Evolutionary conservation across 37 sponge, comb jelly and placozoan species (phyloP).

Genomic region (Tethya wilhelma): DNA sequence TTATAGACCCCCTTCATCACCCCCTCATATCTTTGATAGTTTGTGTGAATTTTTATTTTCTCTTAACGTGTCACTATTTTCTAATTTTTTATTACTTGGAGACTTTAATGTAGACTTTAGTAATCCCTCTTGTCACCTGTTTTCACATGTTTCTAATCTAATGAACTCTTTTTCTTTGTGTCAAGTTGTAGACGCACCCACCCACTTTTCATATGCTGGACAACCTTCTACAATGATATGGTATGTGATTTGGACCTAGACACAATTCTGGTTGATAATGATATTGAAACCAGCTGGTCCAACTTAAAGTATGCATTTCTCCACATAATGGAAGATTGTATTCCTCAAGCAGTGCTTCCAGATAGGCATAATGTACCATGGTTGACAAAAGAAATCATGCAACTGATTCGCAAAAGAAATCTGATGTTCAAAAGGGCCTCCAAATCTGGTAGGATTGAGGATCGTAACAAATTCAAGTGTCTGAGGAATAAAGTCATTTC

Average conservation of each 20-base stretch:
- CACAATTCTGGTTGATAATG: not conserved
- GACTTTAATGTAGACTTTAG: constrained; percentile 2
- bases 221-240: not conserved
- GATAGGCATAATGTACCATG: constrained; percentile 16
- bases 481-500: not conserved
- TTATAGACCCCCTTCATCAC: constrained; percentile 27
- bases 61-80: not conserved
- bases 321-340: constrained; percentile 1
- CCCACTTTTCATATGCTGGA: not conserved
- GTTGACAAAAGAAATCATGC: not conserved
- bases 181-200: constrained; percentile 7
- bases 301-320: not conserved
- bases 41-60: not conserved
- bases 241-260: not conserved
- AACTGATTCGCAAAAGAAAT: constrained; percentile 9
- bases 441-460: not conserved
- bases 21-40: constrained; percentile 12
- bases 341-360: not conserved
- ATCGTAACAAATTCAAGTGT: not conserved
- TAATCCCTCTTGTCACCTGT: not conserved
- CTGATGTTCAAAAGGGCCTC: not conserved
- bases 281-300: not conserved
- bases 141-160: not conserved
- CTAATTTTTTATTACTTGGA: constrained; percentile 22
- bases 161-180: constrained; percentile 2